Base-by-base conservation (phyloP, 2,113 vertebrate species). In the Alligator sinensis region DNA sequence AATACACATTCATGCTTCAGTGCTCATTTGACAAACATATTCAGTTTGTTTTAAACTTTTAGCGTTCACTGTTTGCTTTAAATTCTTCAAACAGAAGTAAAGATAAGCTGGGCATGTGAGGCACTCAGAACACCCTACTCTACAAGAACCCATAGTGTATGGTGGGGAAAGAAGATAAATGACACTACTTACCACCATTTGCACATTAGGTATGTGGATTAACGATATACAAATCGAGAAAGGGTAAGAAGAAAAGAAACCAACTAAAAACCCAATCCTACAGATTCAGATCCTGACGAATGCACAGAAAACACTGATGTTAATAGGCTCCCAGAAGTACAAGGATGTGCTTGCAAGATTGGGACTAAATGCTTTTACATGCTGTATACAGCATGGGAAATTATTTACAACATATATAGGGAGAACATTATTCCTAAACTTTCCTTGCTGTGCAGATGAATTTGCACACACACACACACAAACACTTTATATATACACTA, bases 71-170 rank as follows among this genome's bases (percentile, higher is more conserved):
- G 47, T 47, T 47, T 2, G 12, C 0, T 0, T 22, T 74, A 68
- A 54, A 34, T 54, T 54, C 18, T 62, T 47, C 13, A 34, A 25
- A 17, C 3, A 5, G 1, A 16, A 5, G 13, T 9, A 66, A 85
- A 76, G 24, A 62, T 18, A 17, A 22, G 3, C 55, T 74, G 84
- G 47, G 47, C 47, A 47, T 47, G 47, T 9, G 47, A 47, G 47
- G 47, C 25, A 22, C 17, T n/a, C 30, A 0, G 58, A n/a, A 55
- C 24, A 68, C 78, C 62, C 13, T 18, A 54, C 47, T 54, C 60
- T 13, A 9, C 68, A 74, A 54, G 54, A 80, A 77, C 12, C 28
- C 61, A 57, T 15, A 74, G 27, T 1, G 7, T 0, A 0, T 5
- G 61, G 47, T 8, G 70, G 9, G 61, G 24, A 11, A 25, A 60